Conservation (phyloP, 2,797 vertebrate genomes). For the Cetoscarus ocellatus region DNA sequence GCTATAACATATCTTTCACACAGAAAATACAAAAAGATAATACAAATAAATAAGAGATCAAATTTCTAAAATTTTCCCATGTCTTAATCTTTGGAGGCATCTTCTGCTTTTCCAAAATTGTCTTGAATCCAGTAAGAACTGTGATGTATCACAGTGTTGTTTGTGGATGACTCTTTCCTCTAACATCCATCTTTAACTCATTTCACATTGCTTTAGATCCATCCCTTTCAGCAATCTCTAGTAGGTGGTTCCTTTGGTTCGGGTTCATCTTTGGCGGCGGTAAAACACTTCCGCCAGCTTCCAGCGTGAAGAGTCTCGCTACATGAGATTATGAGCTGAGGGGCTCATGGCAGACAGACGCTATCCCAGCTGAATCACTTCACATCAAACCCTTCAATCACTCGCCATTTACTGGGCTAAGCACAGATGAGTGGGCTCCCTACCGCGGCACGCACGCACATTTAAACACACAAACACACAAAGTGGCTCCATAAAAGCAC, state of each 20-base stretch:
- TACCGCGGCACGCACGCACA: conserved; percentile 33
- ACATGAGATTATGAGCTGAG: conserved; percentile 67
- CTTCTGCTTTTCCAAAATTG: conserved; percentile 16
- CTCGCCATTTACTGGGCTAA: conserved; percentile 80
- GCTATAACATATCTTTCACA: too few species aligned
- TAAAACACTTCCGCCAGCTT: conserved; percentile 51
- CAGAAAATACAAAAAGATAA: too few species aligned
- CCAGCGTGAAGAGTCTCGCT: conserved; percentile 43
- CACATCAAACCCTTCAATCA: conserved; percentile 83
- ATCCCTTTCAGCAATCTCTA: conserved; percentile 58
- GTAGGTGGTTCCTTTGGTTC: conserved; percentile 72
- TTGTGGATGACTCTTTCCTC: conserved; percentile 35
- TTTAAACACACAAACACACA: conserved; percentile 39
- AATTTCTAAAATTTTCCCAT: neutral
- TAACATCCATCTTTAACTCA: conserved; percentile 56
- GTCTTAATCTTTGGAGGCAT: neutral
- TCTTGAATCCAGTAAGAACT: conserved; percentile 27
- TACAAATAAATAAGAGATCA: too few species aligned
- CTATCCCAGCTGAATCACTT: conserved; percentile 76
- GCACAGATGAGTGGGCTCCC: conserved; percentile 77
- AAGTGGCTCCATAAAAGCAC: conserved; percentile 47
- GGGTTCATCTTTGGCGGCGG: conserved; percentile 50
- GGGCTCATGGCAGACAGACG: conserved; percentile 69
- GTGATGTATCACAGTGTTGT: conserved; percentile 13
- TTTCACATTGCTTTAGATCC: conserved; percentile 51